These are phyloP conservation scores for Acipenser ruthenus DNA, from an alignment of 2,797 vertebrate genomes.

Conservation along the genomic window DNA sequence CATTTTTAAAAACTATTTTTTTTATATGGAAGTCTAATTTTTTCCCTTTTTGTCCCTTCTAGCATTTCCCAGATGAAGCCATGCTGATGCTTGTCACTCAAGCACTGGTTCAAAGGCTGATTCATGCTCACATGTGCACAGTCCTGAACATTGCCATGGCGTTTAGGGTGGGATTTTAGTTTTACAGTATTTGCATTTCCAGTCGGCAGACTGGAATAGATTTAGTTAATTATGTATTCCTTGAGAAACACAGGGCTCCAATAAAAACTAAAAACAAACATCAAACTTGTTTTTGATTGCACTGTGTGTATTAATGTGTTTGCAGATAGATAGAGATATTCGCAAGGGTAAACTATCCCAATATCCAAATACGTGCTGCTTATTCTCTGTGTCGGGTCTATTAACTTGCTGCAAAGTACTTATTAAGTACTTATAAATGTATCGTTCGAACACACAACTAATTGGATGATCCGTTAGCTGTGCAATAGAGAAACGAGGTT, in stretches of 20 bases:
- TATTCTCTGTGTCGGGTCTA: too few species aligned
- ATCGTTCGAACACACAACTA: background rate
- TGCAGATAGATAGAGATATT: too few species aligned
- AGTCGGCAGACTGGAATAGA: too few species aligned
- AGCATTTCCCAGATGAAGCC: background rate
- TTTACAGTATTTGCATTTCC: background rate
- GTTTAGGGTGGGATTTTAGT: background rate
- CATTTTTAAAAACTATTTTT: background rate
- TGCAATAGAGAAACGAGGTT: background rate
- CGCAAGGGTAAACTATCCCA: background rate
- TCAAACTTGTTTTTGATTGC: too few species aligned
- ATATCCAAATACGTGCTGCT: too few species aligned
- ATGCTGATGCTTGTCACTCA: constrained; percentile 2
- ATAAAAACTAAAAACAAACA: too few species aligned
- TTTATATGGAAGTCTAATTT: background rate
- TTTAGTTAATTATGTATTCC: background rate
- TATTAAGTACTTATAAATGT: too few species aligned
- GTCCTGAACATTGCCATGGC: background rate
- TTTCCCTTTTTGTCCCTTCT: background rate
- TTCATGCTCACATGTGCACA: too few species aligned
- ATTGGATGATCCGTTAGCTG: background rate
- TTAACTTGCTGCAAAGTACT: too few species aligned
- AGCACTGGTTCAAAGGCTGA: background rate
- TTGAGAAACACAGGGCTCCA: too few species aligned
- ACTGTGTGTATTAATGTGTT: too few species aligned